Base-by-base conservation (phyloP, 1,140 invertebrate species). In the Pogonognathellus flavescens region DNA sequence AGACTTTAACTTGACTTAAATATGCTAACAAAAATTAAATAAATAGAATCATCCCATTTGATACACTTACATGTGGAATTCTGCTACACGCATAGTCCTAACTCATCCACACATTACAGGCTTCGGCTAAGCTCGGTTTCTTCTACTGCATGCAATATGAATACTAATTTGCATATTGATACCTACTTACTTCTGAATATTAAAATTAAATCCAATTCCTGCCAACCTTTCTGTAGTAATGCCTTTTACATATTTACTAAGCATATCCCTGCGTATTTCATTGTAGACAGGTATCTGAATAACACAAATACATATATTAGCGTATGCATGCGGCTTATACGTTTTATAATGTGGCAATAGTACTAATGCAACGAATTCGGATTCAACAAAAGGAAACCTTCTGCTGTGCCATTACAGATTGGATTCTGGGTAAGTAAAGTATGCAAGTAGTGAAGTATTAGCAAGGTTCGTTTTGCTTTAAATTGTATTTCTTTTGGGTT, bases 361-460 rank as follows among this genome's bases (percentile, higher is more conserved):
- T n/a, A n/a, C 20, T 14, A 66, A 25, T 25, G 25, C 22, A 66
- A 66, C 20, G 62, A 66, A 66, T 25, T 66, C 25, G 20, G 20
- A 66, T 66, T 66, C 20, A 25, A 25, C 62, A 25, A 66, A 66
- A 66, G 62, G 62, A 66, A 25, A 6, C 9, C 62, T 25, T 66
- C 62, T 66, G 22, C 22, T 66, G 11, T 49, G 41, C 70, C 25
- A 76, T 49, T 76, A 25, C n/a, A 50, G 70, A 76, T 41, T 76
- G 31, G n/a, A 41, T 76, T 76, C 70, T 76, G 14, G 70, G 70
- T 76, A 76, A 76, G 31, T 76, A 76, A 76, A 76, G 31, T 76
- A 76, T 66, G 70, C 49, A 41, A 76, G 70, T 62, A 62, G 16
- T 14, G 53, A 66, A 25, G 25, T 66, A 25, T 66, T 66, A 66